A percentile compares a stretch with the other conserved stretches of the same genome.
Evolutionary conservation across 2,797 vertebrate genomes (phyloP).

Genomic region (Pipistrellus pygmaeus): DNA sequence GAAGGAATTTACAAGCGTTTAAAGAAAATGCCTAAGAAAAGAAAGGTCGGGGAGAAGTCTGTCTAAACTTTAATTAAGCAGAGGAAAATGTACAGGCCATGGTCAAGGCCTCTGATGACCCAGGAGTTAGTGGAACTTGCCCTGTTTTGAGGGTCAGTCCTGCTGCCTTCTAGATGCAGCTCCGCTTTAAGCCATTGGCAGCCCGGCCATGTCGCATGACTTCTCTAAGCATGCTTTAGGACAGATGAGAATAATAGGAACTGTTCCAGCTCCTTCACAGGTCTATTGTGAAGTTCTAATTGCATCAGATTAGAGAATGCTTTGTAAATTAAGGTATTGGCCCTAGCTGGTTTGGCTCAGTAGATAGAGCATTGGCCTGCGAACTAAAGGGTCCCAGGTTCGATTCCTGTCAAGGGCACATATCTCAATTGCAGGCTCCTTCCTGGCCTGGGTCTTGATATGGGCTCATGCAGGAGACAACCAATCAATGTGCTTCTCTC

Average conservation of each 20-base stretch:
- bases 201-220: not conserved
- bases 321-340: not conserved
- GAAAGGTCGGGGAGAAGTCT: not conserved
- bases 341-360: too few species aligned
- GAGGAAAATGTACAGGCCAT: not conserved
- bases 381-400: too few species aligned
- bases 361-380: too few species aligned
- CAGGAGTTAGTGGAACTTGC: not conserved
- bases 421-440: too few species aligned
- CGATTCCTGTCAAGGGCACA: too few species aligned
- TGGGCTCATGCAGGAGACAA: too few species aligned
- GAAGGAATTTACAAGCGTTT: not conserved
- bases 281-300: not conserved
- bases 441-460: too few species aligned
- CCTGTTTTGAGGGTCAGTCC: not conserved
- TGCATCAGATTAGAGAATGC: not conserved
- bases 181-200: not conserved
- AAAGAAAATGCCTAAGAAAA: conserved; percentile 2
- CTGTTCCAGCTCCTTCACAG: not conserved
- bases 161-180: not conserved
- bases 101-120: not conserved
- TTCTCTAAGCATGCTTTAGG: not conserved
- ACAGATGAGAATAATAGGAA: not conserved
- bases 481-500: too few species aligned
- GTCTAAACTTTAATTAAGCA: not conserved